phyloP scores from a whole-genome alignment of 2,113 vertebrate genomes.

The Crocuta crocuta region DNA sequence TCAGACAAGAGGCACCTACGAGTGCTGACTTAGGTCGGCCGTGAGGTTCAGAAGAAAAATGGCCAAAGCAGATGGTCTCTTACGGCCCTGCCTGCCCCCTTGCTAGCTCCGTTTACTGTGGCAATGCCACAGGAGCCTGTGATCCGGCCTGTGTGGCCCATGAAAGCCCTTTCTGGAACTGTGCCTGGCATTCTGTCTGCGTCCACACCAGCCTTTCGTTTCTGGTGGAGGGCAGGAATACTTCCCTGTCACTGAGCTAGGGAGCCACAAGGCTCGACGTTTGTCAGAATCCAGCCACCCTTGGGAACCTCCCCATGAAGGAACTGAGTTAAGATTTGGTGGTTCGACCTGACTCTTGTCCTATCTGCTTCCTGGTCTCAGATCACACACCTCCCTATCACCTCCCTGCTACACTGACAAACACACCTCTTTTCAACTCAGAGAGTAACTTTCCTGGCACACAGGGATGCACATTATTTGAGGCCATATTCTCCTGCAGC shows the following conservation, averaged over 20 bases:
- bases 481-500: neutral
- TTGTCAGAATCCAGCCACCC: neutral
- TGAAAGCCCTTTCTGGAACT: neutral
- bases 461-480: neutral
- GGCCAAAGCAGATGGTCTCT: neutral
- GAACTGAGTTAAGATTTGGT: neutral
- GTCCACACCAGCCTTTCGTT: no score
- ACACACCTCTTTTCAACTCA: neutral
- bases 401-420: neutral
- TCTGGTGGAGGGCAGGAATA: neutral
- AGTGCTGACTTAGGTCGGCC: neutral
- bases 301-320: neutral
- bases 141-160: neutral
- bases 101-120: no score
- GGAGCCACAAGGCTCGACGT: neutral
- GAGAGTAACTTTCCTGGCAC: neutral
- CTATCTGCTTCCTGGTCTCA: neutral
- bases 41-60: neutral
- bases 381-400: neutral
- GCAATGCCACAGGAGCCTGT: neutral
- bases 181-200: no score
- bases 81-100: neutral
- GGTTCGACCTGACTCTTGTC: neutral
- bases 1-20: neutral
- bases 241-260: neutral